Conservation (phyloP, 2,797 vertebrate species). For the Poeciliopsis infans region DNA sequence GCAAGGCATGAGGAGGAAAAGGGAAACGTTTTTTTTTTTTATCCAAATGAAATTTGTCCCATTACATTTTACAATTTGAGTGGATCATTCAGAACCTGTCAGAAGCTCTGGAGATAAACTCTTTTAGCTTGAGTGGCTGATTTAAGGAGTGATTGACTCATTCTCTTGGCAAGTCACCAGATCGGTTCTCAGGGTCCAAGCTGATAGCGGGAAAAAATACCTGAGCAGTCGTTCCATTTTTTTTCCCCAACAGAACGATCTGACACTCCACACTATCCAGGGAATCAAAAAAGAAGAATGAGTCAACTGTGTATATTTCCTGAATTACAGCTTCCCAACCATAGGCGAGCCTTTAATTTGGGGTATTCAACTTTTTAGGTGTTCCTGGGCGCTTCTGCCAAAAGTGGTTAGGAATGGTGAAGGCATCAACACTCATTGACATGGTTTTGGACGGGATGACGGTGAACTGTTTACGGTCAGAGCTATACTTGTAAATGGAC, state of each 20-base stretch:
- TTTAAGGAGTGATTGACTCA: constrained; percentile 44
- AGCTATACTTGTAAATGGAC: constrained; percentile 95
- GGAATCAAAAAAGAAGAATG: constrained; percentile 19
- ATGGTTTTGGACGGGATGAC: constrained; percentile 94
- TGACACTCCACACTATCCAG: constrained; percentile 52
- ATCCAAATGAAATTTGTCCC: constrained; percentile 32
- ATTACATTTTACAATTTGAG: constrained; percentile 64
- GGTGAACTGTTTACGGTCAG: constrained; percentile 94
- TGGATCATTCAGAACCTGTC: constrained; percentile 43
- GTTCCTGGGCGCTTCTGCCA: constrained; percentile 93
- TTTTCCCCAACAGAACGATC: constrained; percentile 46
- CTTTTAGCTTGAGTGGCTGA: constrained; percentile 42
- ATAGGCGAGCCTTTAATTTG: constrained; percentile 80
- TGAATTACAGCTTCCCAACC: constrained; percentile 41
- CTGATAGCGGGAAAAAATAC: constrained; percentile 31
- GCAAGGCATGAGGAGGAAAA: constrained; percentile 60
- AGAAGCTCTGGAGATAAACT: constrained; percentile 44
- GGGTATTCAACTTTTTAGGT: constrained; percentile 90
- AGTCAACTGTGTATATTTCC: constrained; percentile 46
- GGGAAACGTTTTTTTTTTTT: constrained; percentile 16
- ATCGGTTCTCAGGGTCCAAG: constrained; percentile 37
- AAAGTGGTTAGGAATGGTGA: constrained; percentile 91
- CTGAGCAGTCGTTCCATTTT: constrained; percentile 40
- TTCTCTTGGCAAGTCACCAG: constrained; percentile 51
- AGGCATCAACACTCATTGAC: constrained; percentile 95